Base-by-base conservation (phyloP, 2,113 vertebrate genomes). In the Paracanthobrama guichenoti region DNA sequence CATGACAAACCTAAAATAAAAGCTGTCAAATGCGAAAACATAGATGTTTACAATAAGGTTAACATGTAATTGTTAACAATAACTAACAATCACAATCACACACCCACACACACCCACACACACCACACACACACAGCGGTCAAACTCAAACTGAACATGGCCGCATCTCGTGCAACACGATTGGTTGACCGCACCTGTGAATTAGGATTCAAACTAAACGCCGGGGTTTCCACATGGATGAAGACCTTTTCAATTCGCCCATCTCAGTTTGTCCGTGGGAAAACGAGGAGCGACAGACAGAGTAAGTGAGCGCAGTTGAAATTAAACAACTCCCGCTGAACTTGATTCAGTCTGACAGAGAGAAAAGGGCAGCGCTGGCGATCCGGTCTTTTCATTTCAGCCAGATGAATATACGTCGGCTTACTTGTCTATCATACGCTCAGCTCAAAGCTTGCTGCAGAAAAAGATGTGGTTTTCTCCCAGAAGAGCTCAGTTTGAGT, bases 351-450 rank as follows among this genome's bases (percentile, higher is more conserved):
- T 62, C 57, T 87, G 86, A 85, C 84, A 80, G 74, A 79, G 66
- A 83, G 84, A 83, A 85, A 88, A 88, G 80, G 80, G 35, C 76
- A 87, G 66, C 60, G 72, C 66, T 78, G 55, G 53, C 3, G 76
- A 69, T 85, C 79, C 35, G 48, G 42, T 83, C 81, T 79, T 62
- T 84, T 84, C 59, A 85, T 83, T 83, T 53, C 84, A 79, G 46
- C 35, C 83, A 72, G 71, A 69, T 73, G 79, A 82, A 82, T 79
- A 22, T 73, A 79, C 82, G 71, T 50, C 73, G 82, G 59, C 81
- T 81, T 62, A 55, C 82, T 77, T 59, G 76, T 57, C 35, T 59
- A 76, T 85, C 80, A 87, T 59, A 79, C 76, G 75, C 69, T 60
- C 44, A 44, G 74, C 83, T 87, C 66, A 57, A 66, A 66, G 18